A percentile compares a stretch with the other conserved stretches of the same genome.
Evolutionary conservation across 2,113 vertebrate genomes (phyloP).

Genomic region (Pogonocichla stellata): DNA sequence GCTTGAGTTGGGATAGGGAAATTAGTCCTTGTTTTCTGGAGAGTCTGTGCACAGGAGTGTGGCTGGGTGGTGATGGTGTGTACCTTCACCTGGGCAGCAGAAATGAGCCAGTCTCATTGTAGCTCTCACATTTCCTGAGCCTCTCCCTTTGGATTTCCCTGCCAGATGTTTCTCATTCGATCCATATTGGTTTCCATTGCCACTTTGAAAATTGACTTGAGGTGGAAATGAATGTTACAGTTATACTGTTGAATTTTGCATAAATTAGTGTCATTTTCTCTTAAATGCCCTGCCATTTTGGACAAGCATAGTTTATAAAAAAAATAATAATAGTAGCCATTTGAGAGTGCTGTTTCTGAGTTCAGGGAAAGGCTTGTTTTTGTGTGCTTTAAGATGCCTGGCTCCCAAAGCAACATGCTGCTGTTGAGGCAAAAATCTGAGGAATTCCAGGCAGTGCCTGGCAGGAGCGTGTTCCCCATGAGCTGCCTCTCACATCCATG

Average conservation of each 20-base stretch:
- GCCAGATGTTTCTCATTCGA: constrained; percentile 42
- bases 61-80: not conserved
- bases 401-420: not conserved
- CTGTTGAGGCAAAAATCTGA: not conserved
- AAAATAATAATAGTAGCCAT: not conserved
- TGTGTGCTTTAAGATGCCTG: not conserved
- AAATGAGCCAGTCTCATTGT: not conserved
- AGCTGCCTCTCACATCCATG: not conserved
- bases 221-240: constrained; percentile 50
- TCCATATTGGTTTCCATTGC: constrained; percentile 11
- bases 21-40: not conserved
- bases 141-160: constrained; percentile 3
- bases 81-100: not conserved
- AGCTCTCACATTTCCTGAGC: not conserved
- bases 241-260: constrained; percentile 24
- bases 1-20: not conserved
- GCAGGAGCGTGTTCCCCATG: not conserved
- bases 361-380: not conserved
- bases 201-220: constrained; percentile 45
- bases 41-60: not conserved
- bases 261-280: constrained; percentile 44
- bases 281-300: constrained; percentile 19
- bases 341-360: not conserved
- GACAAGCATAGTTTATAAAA: not conserved
- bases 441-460: not conserved